Evolutionary conservation across 2,113 vertebrate species (phyloP).

Genomic region (Callaeas wilsoni): DNA sequence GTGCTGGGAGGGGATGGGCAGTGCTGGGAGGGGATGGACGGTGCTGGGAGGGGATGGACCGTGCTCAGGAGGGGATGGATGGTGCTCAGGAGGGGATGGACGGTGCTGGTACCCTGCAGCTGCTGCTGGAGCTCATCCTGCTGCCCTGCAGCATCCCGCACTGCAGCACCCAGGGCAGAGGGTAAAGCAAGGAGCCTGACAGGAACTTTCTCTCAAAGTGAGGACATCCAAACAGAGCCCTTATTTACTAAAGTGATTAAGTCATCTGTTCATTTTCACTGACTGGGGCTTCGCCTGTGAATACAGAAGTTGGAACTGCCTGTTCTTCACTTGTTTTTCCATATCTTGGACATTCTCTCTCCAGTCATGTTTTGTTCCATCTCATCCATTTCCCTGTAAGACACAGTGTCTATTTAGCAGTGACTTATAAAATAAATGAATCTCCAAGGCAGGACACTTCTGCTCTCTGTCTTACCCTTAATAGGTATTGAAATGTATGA

Average conservation of each 20-base stretch:
- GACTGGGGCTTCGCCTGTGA: background rate
- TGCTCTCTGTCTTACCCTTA: background rate
- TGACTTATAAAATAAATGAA: background rate
- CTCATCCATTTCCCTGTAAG: background rate
- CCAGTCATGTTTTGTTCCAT: constrained; percentile 20
- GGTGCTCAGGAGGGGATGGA: background rate
- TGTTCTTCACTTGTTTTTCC: constrained; percentile 29
- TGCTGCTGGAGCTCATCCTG: background rate
- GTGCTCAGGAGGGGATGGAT: too few relatives aligned
- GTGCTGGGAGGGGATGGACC: background rate
- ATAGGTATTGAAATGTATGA: background rate
- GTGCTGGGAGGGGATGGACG: background rate
- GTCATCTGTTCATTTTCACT: constrained; percentile 21
- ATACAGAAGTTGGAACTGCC: constrained; percentile 25
- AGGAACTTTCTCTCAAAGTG: background rate
- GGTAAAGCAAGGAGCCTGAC: background rate
- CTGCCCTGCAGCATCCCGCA: background rate
- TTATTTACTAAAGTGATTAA: constrained; percentile 40
- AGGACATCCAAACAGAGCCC: background rate
- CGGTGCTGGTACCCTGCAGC: background rate
- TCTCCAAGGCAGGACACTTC: background rate
- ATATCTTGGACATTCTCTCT: background rate
- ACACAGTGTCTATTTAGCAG: background rate
- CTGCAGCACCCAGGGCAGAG: background rate
- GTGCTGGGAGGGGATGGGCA: background rate